phyloP scores from a whole-genome alignment of 2,113 vertebrate genomes.

The Periophthalmus modestus region DNA sequence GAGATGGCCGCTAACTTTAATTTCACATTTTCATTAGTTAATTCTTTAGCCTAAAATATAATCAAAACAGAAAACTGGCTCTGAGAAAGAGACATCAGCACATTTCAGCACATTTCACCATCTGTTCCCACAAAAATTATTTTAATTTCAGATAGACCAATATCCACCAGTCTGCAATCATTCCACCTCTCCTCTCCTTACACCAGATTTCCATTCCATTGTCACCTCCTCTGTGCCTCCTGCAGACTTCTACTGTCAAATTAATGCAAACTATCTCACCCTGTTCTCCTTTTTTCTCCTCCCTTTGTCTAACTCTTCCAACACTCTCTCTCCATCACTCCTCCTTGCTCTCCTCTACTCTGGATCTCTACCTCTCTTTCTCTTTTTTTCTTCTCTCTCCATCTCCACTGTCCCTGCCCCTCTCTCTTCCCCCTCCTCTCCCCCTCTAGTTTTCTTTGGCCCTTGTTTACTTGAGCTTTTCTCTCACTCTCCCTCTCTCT shows the following conservation, averaged over 20 bases:
- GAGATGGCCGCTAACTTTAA: too few relatives aligned
- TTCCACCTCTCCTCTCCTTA: too few relatives aligned
- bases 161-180: too few relatives aligned
- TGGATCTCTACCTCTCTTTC: not conserved
- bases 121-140: too few relatives aligned
- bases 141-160: too few relatives aligned
- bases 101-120: too few relatives aligned
- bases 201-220: not conserved
- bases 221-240: not conserved
- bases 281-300: constrained; percentile 34
- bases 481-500: too few relatives aligned
- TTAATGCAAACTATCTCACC: constrained; percentile 12
- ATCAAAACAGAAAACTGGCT: too few relatives aligned
- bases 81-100: too few relatives aligned
- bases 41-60: too few relatives aligned
- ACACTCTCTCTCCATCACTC: not conserved
- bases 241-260: too few relatives aligned
- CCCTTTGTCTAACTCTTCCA: not conserved
- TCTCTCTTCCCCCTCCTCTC: not conserved
- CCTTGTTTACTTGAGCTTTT: not conserved
- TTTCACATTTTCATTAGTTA: too few relatives aligned
- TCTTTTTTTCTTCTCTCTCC: not conserved
- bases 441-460: not conserved
- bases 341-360: not conserved
- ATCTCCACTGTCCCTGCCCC: not conserved